Evolutionary conservation across 2,113 vertebrate species (phyloP).

Genomic region (Alectura lathami): DNA sequence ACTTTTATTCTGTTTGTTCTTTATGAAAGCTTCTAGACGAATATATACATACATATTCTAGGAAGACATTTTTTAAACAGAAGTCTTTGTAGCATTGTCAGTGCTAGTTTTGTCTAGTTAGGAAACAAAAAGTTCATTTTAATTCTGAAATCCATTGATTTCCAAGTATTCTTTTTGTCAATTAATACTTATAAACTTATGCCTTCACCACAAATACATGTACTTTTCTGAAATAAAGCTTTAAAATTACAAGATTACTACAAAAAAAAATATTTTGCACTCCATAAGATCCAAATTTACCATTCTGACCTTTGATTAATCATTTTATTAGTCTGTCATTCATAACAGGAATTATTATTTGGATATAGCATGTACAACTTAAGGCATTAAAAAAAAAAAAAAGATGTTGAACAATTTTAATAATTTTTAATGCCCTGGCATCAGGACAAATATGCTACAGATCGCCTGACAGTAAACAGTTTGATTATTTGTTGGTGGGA

Average conservation of each 20-base stretch:
- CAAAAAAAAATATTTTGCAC: neutral
- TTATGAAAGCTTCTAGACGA: neutral
- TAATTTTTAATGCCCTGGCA: neutral
- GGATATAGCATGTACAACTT: neutral
- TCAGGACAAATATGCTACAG: neutral
- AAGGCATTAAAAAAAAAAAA: neutral
- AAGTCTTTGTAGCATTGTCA: neutral
- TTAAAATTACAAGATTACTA: neutral
- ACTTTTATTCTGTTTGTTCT: neutral
- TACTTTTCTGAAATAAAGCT: neutral
- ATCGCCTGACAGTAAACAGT: neutral
- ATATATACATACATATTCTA: neutral
- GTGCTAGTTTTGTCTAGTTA: neutral
- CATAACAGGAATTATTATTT: neutral
- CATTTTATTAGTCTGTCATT: neutral
- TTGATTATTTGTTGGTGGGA: neutral
- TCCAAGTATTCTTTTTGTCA: neutral
- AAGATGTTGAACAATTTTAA: neutral
- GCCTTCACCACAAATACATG: neutral
- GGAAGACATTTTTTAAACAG: neutral
- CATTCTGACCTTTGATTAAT: neutral
- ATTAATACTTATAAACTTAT: neutral
- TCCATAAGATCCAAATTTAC: neutral
- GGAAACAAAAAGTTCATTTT: neutral
- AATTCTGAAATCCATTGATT: neutral